These are phyloP conservation scores for Nasonia giraulti DNA, from an alignment of 1,140 invertebrate species.

Conservation along the genomic window DNA sequence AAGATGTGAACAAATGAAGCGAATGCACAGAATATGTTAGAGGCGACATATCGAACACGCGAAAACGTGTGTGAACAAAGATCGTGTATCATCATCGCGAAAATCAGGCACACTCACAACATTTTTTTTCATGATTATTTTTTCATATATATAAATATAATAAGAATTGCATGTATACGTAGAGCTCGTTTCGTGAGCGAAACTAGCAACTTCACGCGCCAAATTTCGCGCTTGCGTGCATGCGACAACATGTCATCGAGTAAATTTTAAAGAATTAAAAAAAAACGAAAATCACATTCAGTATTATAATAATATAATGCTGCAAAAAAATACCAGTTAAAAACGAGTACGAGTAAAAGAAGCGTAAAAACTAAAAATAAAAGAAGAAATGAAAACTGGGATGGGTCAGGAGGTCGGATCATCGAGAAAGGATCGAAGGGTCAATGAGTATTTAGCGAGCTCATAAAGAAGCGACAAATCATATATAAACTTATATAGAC, in stretches of 20 bases:
- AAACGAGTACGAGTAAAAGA: constrained; percentile 28
- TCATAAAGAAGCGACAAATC: constrained; percentile 48
- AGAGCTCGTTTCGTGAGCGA: not conserved
- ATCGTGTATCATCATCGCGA: constrained; percentile 40
- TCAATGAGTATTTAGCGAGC: constrained; percentile 15
- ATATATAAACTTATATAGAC: constrained; percentile 31
- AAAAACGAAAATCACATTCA: constrained; percentile 45
- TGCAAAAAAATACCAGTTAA: constrained; percentile 37
- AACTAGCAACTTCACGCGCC: constrained; percentile 17
- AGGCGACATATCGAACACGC: constrained; percentile 41
- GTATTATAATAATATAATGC: constrained; percentile 28
- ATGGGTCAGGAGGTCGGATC: not conserved
- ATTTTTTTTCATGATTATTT: constrained; percentile 42
- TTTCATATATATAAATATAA: constrained; percentile 49
- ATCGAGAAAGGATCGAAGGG: not conserved
- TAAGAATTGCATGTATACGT: not conserved
- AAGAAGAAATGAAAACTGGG: constrained; percentile 36
- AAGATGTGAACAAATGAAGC: constrained; percentile 46
- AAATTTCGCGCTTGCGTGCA: constrained; percentile 54
- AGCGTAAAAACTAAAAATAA: constrained; percentile 48
- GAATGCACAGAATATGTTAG: constrained; percentile 34
- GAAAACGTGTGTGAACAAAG: constrained; percentile 44
- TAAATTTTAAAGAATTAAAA: constrained; percentile 14
- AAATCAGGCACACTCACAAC: constrained; percentile 43
- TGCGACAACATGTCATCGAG: constrained; percentile 55